Base-by-base conservation (phyloP, 1,140 invertebrate genomes). In the Vanessa atalanta region DNA sequence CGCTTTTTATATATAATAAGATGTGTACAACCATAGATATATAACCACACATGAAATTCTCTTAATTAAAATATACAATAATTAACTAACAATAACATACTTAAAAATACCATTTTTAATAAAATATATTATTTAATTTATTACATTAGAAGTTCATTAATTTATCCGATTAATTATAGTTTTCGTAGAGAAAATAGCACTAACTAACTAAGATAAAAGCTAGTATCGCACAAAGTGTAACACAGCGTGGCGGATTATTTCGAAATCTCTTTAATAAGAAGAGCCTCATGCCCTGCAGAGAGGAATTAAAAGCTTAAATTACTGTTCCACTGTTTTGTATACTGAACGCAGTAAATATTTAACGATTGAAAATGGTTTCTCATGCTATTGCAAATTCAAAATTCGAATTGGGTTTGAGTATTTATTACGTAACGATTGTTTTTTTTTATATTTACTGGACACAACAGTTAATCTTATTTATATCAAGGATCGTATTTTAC, bases 231-330 rank as follows among this genome's bases (percentile, higher is more conserved):
- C 57, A 51, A 70, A 64, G 26, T 67, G 66, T 57, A 64, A 14
- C 51, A n/a, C 57, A 65, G 66, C 63, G 23, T 55, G 65, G 55
- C 47, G 71, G 71, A 72, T 72, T 74, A 74, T 74, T 69, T 64
- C 60, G 66, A 63, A 64, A 69, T 69, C 72, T 69, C 67, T 55
- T 66, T 74, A 74, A 69, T 74, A 74, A 74, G 72, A 72, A 57
- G 48, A 63, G 72, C 65, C 50, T 65, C 60, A 51, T 57, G 66
- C 66, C 72, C 61, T 69, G 72, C 72, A 69, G 72, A 57, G 72
- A 48, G 66, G 72, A 74, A 74, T 74, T 74, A 74, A 74, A 74
- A 63, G 72, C 50, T 72, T 72, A 60, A 74, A 69, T 74, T 55
- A 74, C 66, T 68, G 20, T 57, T 37, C 50, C 48, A 53, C 61